Evolutionary conservation across 2,113 vertebrate genomes (phyloP).

Genomic region (Plectropomus leopardus): DNA sequence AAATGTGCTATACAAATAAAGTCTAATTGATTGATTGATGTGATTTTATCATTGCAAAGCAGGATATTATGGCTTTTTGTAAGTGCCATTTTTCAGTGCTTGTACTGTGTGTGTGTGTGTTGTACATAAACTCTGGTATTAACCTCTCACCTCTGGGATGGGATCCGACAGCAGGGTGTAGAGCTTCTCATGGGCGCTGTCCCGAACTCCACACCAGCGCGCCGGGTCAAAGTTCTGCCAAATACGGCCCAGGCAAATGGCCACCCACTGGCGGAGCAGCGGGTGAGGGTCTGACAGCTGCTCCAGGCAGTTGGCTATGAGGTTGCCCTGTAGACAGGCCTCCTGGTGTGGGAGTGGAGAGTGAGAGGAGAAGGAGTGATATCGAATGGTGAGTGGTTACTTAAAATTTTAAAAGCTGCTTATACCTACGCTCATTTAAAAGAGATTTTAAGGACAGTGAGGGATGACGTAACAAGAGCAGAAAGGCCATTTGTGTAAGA

Average conservation of each 20-base stretch:
- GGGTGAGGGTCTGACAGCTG: slow-evolving; percentile 96
- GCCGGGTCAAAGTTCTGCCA: slow-evolving; percentile 99
- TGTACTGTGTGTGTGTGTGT: too few relatives aligned
- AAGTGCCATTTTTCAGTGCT: too few relatives aligned
- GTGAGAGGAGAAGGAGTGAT: not conserved
- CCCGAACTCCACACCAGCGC: slow-evolving; percentile 96
- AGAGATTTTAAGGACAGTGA: not conserved
- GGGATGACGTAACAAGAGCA: not conserved
- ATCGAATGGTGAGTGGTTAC: not conserved
- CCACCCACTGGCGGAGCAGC: slow-evolving; percentile 97
- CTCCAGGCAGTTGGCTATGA: slow-evolving; percentile 98
- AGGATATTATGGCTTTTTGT: not conserved
- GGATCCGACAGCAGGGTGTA: slow-evolving; percentile 96
- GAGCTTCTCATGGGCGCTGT: slow-evolving; percentile 98
- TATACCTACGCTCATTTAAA: not conserved
- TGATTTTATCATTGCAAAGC: not conserved
- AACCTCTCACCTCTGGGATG: slow-evolving; percentile 91
- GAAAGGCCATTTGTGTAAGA: not conserved
- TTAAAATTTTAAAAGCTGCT: not conserved
- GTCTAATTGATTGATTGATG: too few relatives aligned
- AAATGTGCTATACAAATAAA: too few relatives aligned
- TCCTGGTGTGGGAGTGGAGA: slow-evolving; percentile 83
- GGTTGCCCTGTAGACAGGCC: slow-evolving; percentile 97
- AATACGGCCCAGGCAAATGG: slow-evolving; percentile 96
- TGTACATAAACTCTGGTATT: not conserved